Base-by-base conservation (phyloP, 2,797 vertebrate genomes). In the Artibeus jamaicensis region DNA sequence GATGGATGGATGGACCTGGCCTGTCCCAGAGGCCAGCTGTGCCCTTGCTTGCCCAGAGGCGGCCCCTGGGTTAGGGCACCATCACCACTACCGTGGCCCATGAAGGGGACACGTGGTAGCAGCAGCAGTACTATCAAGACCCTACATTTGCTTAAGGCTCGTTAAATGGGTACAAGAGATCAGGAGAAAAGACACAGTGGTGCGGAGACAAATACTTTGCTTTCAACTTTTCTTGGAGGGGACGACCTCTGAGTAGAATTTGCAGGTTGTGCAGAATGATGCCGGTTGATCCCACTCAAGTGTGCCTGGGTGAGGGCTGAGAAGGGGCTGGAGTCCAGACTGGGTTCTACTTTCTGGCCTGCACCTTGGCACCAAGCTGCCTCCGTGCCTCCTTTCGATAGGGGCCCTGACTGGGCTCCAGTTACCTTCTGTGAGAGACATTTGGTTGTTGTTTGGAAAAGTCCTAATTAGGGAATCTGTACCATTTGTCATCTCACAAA, bases 141-240 rank as follows among this genome's bases (percentile, higher is more conserved):
- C 29, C 22, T 14, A 0, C 9, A 9, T 39, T 29, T n/a, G 4
- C 53, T 67, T 37, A 85, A 53, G 73, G 3, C 44, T 42, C 21
- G 42, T 71, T 70, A 76, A 70, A 34, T 5, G 2, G 9, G 42
- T 5, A 48, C 11, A 87, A 73, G 62, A 82, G 14, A 21, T 44
- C 2, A 34, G 53, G 55, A 74, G 65, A 85, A n/a, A 78, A 12
- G 29, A 29, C 18, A n/a, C 44, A 19, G 29, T 1, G 48, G n/a
- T 4, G 0, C 16, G 3, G 7, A 55, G 37, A 68, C 32, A 15
- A 37, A 14, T 24, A 57, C 55, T 86, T 89, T 59, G 67, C 79
- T 90, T 86, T 92, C 37, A 34, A 26, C 39, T 95, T 65, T 59
- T 67, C 78, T 86, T 32, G 55, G 65, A 32, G 34, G 67, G 26